Evolutionary conservation across 2,888 invertebrate species (phyloP), one percentile per base, ranked within the genome.

Genomic region (Pinctada fucata): DNA sequence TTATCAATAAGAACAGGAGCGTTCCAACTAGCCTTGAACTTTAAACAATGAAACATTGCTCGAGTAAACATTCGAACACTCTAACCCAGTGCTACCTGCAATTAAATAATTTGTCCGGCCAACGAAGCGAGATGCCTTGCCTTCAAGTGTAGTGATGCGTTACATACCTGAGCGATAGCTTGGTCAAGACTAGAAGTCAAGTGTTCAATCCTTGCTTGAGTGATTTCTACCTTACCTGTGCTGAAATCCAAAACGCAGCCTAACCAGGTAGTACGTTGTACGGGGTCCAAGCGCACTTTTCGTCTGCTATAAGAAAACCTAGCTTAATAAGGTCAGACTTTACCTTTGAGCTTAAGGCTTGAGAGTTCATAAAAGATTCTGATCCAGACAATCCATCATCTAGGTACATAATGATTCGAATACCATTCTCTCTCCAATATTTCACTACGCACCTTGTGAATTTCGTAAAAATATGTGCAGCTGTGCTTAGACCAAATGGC

Each of bases 151-250:
- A 66, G 31, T 5, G 5, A 5, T 66, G n/a, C 66, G 16, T 66
- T 10, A 5, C n/a, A 66, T 16, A 16, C 66, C 10, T 66, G 66
- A 16, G n/a, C 31, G 66, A 66, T 66, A 51, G 70, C 0, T 48
- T 65, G 8, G 10, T 2, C 58, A n/a, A 58, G 10, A 2, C 4
- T 47, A 2, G 16, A 10, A 4, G 45, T 3, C 31, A 72, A 48
- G 2, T 48, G 52, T 10, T 58, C 6, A 16, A 72, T 2, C 45
- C 72, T 72, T 8, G 13, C 45, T 45, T 72, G 65, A 6, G 79
- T 70, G 0, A 81, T 77, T 4, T 69, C 48, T n/a, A 82, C 3
- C 4, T 45, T 71, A 65, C 80, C 80, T 48, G 52, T n/a, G n/a
- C 4, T 16, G 31, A 66, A 5, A 66, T 66, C n/a, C 8, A 45